Conservation (phyloP, 1,140 invertebrate species). For the Cheumatopsyche charites region DNA sequence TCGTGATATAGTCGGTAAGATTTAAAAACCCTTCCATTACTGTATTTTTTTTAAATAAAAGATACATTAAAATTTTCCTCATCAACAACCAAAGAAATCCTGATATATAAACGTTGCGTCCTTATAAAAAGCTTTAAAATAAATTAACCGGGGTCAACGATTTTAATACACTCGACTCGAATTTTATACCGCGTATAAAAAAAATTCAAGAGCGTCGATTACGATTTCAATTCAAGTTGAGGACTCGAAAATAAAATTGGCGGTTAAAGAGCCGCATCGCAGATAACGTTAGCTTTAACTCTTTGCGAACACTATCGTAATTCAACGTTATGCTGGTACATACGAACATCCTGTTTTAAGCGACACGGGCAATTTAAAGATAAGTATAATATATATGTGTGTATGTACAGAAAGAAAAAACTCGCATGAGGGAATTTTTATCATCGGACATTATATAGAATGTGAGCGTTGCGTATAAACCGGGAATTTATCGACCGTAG, state of each 20-base stretch:
- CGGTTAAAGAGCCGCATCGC: slow-evolving; percentile 6
- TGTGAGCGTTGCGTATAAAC: background rate
- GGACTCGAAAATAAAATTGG: background rate
- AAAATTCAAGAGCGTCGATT: too few relatives aligned
- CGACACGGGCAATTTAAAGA: slow-evolving; percentile 24
- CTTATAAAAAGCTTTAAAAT: too few relatives aligned
- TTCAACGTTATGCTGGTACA: slow-evolving; percentile 19
- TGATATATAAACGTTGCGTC: too few relatives aligned
- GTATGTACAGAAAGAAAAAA: slow-evolving; percentile 8
- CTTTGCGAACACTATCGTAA: slow-evolving; percentile 8
- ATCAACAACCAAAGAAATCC: too few relatives aligned
- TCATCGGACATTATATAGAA: background rate
- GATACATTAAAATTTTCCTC: too few relatives aligned
- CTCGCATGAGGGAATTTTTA: slow-evolving; percentile 26
- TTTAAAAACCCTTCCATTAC: too few relatives aligned
- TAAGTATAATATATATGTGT: slow-evolving; percentile 13
- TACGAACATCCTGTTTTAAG: slow-evolving; percentile 20
- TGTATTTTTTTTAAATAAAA: too few relatives aligned
- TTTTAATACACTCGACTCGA: too few relatives aligned
- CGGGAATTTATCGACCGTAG: background rate
- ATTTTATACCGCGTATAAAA: too few relatives aligned
- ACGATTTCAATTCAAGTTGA: too few relatives aligned
- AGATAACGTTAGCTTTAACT: slow-evolving; percentile 15
- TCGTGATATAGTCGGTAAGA: too few relatives aligned
- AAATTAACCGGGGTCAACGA: too few relatives aligned